Evolutionary conservation across 1,140 invertebrate species (phyloP).

Genomic region (Monochamus saltuarius): DNA sequence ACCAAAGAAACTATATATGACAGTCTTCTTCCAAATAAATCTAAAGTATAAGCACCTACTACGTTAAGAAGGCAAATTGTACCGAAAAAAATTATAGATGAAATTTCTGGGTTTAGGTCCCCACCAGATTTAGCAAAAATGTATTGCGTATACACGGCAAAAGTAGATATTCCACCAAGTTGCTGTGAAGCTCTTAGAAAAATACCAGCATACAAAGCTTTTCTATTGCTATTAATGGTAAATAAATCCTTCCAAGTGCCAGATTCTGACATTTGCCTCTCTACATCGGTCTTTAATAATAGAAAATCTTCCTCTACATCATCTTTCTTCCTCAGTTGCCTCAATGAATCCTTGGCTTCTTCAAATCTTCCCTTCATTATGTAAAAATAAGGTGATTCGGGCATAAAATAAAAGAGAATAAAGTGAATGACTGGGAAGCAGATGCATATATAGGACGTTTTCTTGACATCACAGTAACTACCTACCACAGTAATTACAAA

Average conservation of each 20-base stretch:
- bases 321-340: conserved; percentile 22
- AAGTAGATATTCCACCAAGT: conserved; percentile 21
- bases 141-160: conserved; percentile 35
- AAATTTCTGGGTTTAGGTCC: conserved; percentile 15
- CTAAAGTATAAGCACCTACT: conserved; percentile 57
- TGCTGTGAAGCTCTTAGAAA: conserved; percentile 28
- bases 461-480: conserved; percentile 21
- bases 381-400: conserved; percentile 44
- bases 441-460: conserved; percentile 26
- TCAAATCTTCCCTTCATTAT: conserved; percentile 31
- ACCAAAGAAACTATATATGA: conserved; percentile 30
- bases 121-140: conserved; percentile 47
- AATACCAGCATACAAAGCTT: conserved; percentile 26
- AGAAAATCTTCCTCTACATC: conserved; percentile 36
- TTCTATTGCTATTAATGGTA: conserved; percentile 30
- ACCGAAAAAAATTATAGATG: conserved; percentile 44
- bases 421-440: conserved; percentile 45
- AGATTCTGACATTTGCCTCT: conserved; percentile 37
- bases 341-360: conserved; percentile 27
- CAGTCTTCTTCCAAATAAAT: conserved; percentile 29
- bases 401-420: conserved; percentile 42
- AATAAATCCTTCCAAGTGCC: no score
- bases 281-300: conserved; percentile 26
- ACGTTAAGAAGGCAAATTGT: conserved; percentile 71
- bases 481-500: conserved; percentile 46